These are phyloP conservation scores for Nesometra sesokonis DNA, from an alignment of 35 echinoderm and acorn worm species.

Conservation along the genomic window DNA sequence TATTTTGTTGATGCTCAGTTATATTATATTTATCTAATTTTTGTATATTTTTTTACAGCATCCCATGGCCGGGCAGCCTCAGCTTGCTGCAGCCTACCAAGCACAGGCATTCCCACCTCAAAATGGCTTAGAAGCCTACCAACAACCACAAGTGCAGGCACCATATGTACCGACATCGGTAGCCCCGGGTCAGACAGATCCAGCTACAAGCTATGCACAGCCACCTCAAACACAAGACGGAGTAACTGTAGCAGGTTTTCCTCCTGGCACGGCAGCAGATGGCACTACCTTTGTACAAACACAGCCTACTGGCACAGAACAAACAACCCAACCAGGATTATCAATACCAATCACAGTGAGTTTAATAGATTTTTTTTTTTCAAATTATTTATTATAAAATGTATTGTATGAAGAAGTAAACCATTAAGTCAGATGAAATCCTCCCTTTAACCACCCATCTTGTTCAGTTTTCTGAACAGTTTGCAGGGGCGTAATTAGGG, in stretches of 20 bases:
- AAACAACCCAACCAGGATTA: neutral
- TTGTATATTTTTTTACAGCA: neutral
- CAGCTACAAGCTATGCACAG: neutral
- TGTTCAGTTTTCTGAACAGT: too few species aligned
- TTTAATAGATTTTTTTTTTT: neutral
- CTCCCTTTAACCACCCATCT: too few species aligned
- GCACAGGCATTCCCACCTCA: conserved; percentile 12
- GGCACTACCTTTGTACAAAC: neutral
- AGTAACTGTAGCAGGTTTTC: neutral
- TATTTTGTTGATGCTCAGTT: neutral
- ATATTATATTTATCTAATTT: neutral
- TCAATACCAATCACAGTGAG: neutral
- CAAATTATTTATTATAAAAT: too few species aligned
- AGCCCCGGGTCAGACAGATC: neutral
- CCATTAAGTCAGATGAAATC: too few species aligned
- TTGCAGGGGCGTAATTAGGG: too few species aligned
- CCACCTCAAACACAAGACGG: conserved; percentile 4
- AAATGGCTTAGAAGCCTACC: neutral
- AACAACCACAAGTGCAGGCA: conserved; percentile 1
- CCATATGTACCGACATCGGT: neutral
- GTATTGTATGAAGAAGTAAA: too few species aligned
- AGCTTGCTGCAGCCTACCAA: conserved; percentile 1
- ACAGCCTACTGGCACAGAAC: neutral
- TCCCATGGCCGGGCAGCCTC: conserved; percentile 10
- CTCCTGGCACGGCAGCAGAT: neutral